Base-by-base conservation (phyloP, 2,797 vertebrate genomes). In the Adelosebastes latens region DNA sequence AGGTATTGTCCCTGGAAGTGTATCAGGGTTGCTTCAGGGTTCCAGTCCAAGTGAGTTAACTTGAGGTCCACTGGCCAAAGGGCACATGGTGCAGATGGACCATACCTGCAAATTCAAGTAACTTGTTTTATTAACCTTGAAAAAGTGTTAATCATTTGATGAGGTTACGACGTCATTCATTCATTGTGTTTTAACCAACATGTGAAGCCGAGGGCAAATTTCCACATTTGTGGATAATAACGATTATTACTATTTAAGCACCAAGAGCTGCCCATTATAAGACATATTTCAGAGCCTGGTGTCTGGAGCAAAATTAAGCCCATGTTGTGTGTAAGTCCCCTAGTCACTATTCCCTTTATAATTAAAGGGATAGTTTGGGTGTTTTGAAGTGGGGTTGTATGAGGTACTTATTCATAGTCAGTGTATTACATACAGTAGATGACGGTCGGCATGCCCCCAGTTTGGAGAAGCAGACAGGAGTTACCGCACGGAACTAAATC, bases 1-100 rank as follows among this genome's bases (percentile, higher is more conserved):
- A 90, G 92, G 88, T 92, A 90, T 29, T 95, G 96, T 75, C 96
- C 98, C 91, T 97, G 97, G 90, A 99, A 99, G 82, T 95, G 94
- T 84, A 99, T 93, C 64, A 99, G 84, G 31, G 95, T 87, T 8
- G 96, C 95, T 67, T 96, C 94, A 1, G 95, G 89, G 87, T 92
- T 91, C 92, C 97, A 98, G 84, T 97, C 96, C 85, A 97, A 46
- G 62, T 88, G 94, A 49, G 93, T 97, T 85, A 99, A 87, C 91
- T 95, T 98, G 79, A 99, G 88, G 77, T 97, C 95, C 82, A 96
- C 87, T 72, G 95, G 90, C 92, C 90, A 93, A 68, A 90, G 83
- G 74, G 81, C 52, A 63, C 88, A 92, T 70, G 91, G 68, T 55
- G 83, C 82, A 6, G 84, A 32, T 84, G 82, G 76, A 59, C 75